These are phyloP conservation scores for Lathamus discolor DNA, from an alignment of 2,113 vertebrate species.

Conservation along the genomic window DNA sequence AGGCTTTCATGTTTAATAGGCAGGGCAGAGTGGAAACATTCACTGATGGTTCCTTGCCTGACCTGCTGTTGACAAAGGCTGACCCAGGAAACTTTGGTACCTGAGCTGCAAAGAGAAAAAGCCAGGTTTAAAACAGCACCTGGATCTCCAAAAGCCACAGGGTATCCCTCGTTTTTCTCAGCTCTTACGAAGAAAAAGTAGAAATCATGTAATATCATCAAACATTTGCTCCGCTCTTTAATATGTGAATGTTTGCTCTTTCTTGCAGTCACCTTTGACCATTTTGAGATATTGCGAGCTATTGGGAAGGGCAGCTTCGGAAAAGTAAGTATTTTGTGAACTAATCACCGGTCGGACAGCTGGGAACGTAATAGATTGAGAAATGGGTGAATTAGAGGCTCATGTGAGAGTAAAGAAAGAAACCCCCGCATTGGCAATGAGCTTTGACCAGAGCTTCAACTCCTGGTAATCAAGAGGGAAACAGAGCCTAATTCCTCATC, in stretches of 20 bases:
- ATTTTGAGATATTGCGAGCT: conserved; percentile 96
- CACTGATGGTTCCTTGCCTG: neutral
- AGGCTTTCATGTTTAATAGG: neutral
- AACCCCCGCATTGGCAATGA: neutral
- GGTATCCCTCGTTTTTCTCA: neutral
- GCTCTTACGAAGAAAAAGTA: neutral
- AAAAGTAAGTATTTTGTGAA: conserved; percentile 83
- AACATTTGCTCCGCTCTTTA: neutral
- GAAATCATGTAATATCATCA: neutral
- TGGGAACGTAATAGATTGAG: neutral
- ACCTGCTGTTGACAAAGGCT: neutral
- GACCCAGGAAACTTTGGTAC: neutral
- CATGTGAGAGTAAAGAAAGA: neutral
- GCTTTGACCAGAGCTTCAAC: neutral
- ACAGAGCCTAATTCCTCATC: neutral
- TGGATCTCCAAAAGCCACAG: neutral
- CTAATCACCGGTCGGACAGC: neutral
- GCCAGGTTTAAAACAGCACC: neutral
- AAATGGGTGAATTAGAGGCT: neutral
- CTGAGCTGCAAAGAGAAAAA: neutral
- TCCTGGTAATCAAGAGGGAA: neutral
- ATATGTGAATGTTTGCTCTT: conserved; percentile 43
- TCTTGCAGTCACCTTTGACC: conserved; percentile 92
- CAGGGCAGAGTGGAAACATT: neutral
- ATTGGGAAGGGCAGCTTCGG: conserved; percentile 99